phyloP scores from a whole-genome alignment of 2,888 invertebrate species.

The Heteromyza rotundicornis region DNA sequence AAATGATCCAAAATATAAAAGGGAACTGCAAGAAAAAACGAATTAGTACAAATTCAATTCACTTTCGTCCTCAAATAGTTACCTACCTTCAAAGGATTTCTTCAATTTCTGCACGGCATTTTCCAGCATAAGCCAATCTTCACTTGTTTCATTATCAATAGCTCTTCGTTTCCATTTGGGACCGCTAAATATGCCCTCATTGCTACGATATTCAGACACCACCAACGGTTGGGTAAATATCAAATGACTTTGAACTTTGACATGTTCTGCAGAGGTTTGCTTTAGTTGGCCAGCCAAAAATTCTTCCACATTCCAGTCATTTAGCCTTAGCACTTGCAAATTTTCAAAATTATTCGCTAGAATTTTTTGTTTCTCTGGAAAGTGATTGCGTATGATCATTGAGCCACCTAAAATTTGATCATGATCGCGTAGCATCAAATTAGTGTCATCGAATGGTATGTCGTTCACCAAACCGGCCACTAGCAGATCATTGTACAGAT shows the following conservation, averaged over 20 bases:
- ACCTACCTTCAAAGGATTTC: constrained; percentile 36
- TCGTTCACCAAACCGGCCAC: constrained; percentile 58
- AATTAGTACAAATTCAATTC: neutral
- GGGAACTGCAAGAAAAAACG: constrained; percentile 28
- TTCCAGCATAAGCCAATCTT: constrained; percentile 29
- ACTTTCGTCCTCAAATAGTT: too few species aligned
- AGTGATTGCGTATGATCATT: constrained; percentile 44
- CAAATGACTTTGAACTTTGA: constrained; percentile 43
- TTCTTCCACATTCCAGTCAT: constrained; percentile 36
- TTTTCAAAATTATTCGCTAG: constrained; percentile 49
- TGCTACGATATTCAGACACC: constrained; percentile 42
- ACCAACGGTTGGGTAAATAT: constrained; percentile 45
- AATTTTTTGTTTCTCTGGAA: constrained; percentile 39
- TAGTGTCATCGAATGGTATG: constrained; percentile 56
- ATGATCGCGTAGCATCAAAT: constrained; percentile 53
- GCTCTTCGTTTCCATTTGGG: constrained; percentile 31
- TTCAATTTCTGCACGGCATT: constrained; percentile 35
- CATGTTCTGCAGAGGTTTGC: neutral
- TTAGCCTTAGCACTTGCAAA: constrained; percentile 47
- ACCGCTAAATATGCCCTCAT: constrained; percentile 12
- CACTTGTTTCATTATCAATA: neutral
- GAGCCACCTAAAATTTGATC: constrained; percentile 47
- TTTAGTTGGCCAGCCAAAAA: neutral
- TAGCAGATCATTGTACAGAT: constrained; percentile 50
- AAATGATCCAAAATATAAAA: constrained; percentile 47